A percentile compares a stretch with the other conserved stretches of the same genome.
phyloP scores from a whole-genome alignment of 2,888 invertebrate genomes.

The Leptinotarsa tumamoca region DNA sequence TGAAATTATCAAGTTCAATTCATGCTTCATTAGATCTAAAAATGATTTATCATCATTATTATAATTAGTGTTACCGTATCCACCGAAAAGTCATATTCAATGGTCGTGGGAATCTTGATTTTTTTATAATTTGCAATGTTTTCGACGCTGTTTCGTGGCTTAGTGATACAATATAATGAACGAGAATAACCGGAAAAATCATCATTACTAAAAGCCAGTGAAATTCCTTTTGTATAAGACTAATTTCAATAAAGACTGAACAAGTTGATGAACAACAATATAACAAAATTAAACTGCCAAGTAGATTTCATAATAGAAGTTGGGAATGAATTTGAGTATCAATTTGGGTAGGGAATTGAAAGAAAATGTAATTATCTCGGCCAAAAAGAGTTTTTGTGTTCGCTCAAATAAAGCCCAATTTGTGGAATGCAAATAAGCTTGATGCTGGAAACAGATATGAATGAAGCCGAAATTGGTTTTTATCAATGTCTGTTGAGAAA shows the following conservation, averaged over 20 bases:
- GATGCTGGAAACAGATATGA: conserved; percentile 5
- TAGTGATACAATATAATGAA: neutral
- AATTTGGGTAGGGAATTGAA: conserved; percentile 34
- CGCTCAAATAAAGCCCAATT: conserved; percentile 30
- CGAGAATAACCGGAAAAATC: neutral
- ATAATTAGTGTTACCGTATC: too few relatives aligned
- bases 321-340: conserved; percentile 32
- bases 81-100: neutral
- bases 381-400: conserved; percentile 28
- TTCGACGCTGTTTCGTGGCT: neutral
- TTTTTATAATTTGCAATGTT: neutral
- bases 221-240: conserved; percentile 2
- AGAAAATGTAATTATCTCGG: conserved; percentile 34
- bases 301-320: conserved; percentile 33
- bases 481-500: neutral
- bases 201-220: neutral
- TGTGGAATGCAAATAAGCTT: conserved; percentile 15
- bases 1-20: too few relatives aligned
- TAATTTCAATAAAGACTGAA: conserved; percentile 6
- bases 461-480: neutral
- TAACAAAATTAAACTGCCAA: conserved; percentile 30
- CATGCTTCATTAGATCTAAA: too few relatives aligned
- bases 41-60: too few relatives aligned
- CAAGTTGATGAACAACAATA: conserved; percentile 24
- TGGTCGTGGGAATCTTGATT: neutral